Evolutionary conservation across 2,113 vertebrate species (phyloP).

Genomic region (Datnioides undecimradiatus): DNA sequence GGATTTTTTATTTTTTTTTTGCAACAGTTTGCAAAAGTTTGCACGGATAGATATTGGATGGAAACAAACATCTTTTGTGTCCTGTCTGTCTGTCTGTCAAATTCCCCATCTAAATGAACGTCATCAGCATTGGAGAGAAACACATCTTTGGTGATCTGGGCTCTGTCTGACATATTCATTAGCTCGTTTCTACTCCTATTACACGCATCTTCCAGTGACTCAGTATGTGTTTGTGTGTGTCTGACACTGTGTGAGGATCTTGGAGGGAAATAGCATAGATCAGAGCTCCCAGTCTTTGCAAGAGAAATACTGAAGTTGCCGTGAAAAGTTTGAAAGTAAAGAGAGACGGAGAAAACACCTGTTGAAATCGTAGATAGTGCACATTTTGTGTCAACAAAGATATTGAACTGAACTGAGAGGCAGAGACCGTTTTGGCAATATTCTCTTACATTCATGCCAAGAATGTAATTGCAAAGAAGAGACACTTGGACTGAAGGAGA

Average conservation of each 20-base stretch:
- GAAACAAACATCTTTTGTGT: neutral
- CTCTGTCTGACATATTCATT: conserved; percentile 9
- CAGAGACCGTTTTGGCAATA: conserved; percentile 19
- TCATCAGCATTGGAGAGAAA: conserved; percentile 3
- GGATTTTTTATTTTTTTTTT: conserved; percentile 21
- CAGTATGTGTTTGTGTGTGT: neutral
- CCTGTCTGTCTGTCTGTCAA: conserved; percentile 15
- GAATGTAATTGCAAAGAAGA: conserved; percentile 13
- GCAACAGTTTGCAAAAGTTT: neutral
- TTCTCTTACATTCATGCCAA: conserved; percentile 10
- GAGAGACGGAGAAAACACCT: conserved; percentile 17
- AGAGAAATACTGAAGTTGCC: conserved; percentile 8
- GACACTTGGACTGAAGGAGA: neutral
- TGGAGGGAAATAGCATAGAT: conserved; percentile 13
- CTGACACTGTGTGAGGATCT: neutral
- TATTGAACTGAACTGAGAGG: conserved; percentile 24
- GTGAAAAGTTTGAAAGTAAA: neutral
- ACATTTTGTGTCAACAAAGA: conserved; percentile 20
- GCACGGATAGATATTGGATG: neutral
- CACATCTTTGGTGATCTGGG: neutral
- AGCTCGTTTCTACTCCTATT: neutral
- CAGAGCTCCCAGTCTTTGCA: neutral
- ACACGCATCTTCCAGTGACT: neutral
- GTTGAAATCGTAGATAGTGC: conserved; percentile 1
- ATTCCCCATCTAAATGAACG: neutral